phyloP scores from a whole-genome alignment of 1,140 invertebrate genomes.

The Cyphomyrmex costatus region DNA sequence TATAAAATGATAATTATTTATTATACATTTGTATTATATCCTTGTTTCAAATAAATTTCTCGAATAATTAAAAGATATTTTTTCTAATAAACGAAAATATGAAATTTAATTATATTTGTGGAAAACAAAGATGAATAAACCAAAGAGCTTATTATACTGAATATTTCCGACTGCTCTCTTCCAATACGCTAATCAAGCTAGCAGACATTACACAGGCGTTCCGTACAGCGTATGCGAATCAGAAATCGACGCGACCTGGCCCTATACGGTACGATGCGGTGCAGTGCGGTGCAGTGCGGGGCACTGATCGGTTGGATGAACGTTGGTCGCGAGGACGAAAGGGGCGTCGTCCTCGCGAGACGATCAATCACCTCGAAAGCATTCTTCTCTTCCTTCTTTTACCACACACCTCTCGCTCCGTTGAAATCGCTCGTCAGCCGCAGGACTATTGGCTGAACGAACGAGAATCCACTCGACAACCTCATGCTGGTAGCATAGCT shows the following conservation, averaged over 20 bases:
- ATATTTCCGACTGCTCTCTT: conserved; percentile 25
- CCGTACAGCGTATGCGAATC: conserved; percentile 59
- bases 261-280: conserved; percentile 39
- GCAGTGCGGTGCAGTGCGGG: conserved; percentile 30
- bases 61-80: conserved; percentile 1
- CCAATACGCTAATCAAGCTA: conserved; percentile 70
- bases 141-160: not conserved
- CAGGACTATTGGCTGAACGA: conserved; percentile 59
- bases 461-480: conserved; percentile 58
- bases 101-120: conserved; percentile 22
- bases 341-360: conserved; percentile 69
- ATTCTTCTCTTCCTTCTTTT: conserved; percentile 58
- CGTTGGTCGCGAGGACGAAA: conserved; percentile 63
- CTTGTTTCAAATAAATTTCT: not conserved
- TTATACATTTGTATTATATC: too few species aligned
- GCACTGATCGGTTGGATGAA: conserved; percentile 62
- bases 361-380: conserved; percentile 75
- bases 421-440: conserved; percentile 65
- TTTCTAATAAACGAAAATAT: not conserved
- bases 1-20: not conserved
- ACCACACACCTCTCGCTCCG: conserved; percentile 14
- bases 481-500: conserved; percentile 19
- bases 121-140: not conserved
- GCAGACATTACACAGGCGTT: conserved; percentile 33
- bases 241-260: conserved; percentile 66